phyloP scores from a whole-genome alignment of 2,113 vertebrate genomes.

The Caretta caretta region DNA sequence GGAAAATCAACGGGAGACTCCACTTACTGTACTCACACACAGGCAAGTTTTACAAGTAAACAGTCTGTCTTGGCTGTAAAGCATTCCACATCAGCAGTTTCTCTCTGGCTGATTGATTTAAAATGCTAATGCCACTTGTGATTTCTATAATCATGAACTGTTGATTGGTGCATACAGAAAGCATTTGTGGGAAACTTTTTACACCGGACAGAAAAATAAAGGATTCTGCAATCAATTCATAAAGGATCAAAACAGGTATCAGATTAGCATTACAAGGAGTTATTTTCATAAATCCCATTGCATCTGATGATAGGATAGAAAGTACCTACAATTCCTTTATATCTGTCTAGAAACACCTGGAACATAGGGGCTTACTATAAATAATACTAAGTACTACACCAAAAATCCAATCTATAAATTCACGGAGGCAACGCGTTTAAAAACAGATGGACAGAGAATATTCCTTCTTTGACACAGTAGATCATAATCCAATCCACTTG shows the following conservation, averaged over 20 bases:
- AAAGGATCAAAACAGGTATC: neutral
- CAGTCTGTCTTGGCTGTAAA: neutral
- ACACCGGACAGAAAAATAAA: neutral
- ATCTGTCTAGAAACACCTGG: neutral
- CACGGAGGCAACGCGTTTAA: neutral
- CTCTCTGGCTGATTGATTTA: neutral
- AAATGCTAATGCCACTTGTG: neutral
- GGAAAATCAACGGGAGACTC: neutral
- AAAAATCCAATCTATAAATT: neutral
- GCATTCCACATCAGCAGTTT: neutral
- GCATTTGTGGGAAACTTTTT: neutral
- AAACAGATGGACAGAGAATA: neutral
- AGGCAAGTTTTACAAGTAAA: neutral
- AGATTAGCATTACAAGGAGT: neutral
- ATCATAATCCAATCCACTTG: neutral
- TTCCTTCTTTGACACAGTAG: neutral
- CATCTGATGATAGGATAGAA: neutral
- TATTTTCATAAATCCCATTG: neutral
- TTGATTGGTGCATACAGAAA: neutral
- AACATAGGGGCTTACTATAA: neutral
- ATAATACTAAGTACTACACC: neutral
- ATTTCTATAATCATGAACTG: neutral
- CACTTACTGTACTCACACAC: fast-evolving
- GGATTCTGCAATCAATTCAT: neutral
- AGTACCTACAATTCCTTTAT: neutral